Evolutionary conservation across 2,113 vertebrate genomes (phyloP).

Genomic region (Crotophaga sulcirostris): DNA sequence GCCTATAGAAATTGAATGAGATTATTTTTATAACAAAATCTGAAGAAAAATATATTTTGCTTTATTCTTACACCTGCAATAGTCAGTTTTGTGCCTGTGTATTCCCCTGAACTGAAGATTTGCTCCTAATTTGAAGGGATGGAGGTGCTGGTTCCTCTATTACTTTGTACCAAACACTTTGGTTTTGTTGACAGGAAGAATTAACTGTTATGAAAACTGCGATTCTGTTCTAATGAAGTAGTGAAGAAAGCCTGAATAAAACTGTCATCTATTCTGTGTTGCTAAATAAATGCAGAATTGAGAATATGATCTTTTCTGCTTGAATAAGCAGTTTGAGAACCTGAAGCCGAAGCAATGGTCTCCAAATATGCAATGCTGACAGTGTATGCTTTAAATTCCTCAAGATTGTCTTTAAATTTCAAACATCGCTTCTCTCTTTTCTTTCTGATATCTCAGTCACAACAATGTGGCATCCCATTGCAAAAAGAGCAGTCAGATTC

Average conservation of each 20-base stretch:
- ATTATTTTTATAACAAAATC: not conserved
- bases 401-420: not conserved
- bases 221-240: slow-evolving; percentile 9
- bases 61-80: not conserved
- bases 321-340: not conserved
- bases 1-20: not conserved
- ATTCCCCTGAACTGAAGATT: not conserved
- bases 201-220: slow-evolving; percentile 28
- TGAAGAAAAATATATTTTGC: not conserved
- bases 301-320: not conserved
- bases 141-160: not conserved
- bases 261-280: not conserved
- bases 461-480: not conserved
- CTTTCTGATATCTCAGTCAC: not conserved
- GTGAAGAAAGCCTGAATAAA: slow-evolving; percentile 15
- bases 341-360: not conserved
- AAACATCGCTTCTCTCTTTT: not conserved
- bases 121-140: not conserved
- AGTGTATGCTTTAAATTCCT: not conserved
- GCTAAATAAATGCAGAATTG: slow-evolving; percentile 18
- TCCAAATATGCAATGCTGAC: not conserved
- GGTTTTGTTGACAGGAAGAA: not conserved
- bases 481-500: not conserved
- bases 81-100: not conserved
- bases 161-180: not conserved